These are phyloP conservation scores for Ispidina picta DNA, from an alignment of 2,797 vertebrate species.

Conservation along the genomic window DNA sequence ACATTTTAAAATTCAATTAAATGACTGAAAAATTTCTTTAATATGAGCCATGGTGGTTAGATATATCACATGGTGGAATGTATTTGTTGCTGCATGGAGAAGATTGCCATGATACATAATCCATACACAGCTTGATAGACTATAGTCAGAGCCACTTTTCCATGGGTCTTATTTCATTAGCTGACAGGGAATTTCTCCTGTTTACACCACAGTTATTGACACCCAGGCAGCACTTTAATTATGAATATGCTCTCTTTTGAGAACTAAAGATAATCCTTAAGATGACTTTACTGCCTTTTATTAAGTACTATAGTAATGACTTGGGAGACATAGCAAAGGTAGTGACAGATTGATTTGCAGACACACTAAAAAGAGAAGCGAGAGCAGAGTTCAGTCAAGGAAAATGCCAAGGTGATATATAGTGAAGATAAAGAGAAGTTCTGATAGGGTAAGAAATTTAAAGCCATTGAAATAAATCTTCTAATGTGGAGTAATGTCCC, in stretches of 20 bases:
- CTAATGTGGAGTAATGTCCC: neutral
- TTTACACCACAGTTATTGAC: neutral
- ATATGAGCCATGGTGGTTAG: neutral
- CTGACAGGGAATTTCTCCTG: neutral
- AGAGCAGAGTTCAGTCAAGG: slow-evolving; percentile 49
- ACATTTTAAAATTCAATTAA: slow-evolving; percentile 53
- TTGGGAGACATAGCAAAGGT: slow-evolving; percentile 37
- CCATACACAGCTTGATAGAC: neutral
- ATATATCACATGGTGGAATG: neutral
- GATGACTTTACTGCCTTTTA: slow-evolving; percentile 2
- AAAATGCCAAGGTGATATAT: slow-evolving; percentile 24
- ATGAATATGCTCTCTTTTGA: slow-evolving; percentile 1
- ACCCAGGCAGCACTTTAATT: neutral
- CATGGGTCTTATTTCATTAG: neutral
- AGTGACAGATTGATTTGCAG: slow-evolving; percentile 42
- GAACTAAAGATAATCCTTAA: neutral
- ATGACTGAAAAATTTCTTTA: slow-evolving; percentile 33
- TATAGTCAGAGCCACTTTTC: neutral
- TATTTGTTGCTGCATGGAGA: neutral
- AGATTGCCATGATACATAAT: slow-evolving; percentile 23
- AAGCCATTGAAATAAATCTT: slow-evolving; percentile 23
- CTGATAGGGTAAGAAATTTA: slow-evolving; percentile 23
- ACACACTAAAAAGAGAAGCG: slow-evolving; percentile 14
- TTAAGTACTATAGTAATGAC: slow-evolving; percentile 25
- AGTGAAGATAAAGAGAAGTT: slow-evolving; percentile 30